Evolutionary conservation across 2,113 vertebrate genomes (phyloP), one percentile per base, ranked within the genome.

Genomic region (Albula glossodonta): DNA sequence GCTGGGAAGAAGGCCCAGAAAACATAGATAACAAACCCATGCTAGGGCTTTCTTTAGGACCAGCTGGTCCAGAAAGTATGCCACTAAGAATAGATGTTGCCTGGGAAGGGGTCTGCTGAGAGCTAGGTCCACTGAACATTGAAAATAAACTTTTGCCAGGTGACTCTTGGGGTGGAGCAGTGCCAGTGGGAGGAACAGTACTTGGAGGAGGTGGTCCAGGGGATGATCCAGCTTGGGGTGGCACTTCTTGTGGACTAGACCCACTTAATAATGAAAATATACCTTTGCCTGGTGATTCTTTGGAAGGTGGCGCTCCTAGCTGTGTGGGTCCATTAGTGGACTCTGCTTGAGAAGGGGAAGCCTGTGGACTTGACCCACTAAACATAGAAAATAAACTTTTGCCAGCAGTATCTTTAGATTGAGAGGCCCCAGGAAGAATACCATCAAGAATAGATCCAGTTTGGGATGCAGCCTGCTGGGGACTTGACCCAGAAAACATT

Each of bases 361-460:
- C 13, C 80, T 90, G 89, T 52, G 90, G 51, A 52, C 89, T 88
- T 52, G 60, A 48, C 87, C 91, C 94, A 91, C 88, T 93, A 88
- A 98, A 95, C 83, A 96, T 95, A 80, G 97, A 97, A 80, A 97
- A 96, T 85, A 98, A 86, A 89, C 91, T 94, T 81, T 92, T 96
- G 90, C 92, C 89, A 85, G 92, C 87, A 25, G 84, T 91, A 86
- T 92, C 92, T 74, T 88, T 82, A 86, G 91, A 87, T 88, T 90
- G 88, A 53, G 93, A 90, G 63, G 92, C 87, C 2, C 92, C 94
- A 48, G 94, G 83, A 51, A 93, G n/a, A 85, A 94, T 90, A 31
- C 93, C 93, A 0, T 91, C 63, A 60, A 86, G 85, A 86, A 86
- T 25, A 49, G 84, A 77, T 88, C 81, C 70, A 78, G 85, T 25